phyloP scores from a whole-genome alignment of 2,888 invertebrate genomes.

The Doris montereyensis region DNA sequence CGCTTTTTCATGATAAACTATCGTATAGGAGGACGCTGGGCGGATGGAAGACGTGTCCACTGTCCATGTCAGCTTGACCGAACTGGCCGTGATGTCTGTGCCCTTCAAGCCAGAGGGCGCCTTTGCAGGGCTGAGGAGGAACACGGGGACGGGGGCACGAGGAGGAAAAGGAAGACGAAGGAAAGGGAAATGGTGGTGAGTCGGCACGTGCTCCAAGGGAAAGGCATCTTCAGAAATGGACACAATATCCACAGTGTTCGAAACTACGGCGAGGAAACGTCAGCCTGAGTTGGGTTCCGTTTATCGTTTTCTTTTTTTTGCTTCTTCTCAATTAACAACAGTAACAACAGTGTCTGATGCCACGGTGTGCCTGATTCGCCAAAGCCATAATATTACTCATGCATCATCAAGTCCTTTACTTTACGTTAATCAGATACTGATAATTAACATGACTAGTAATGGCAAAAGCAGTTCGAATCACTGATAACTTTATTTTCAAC shows the following conservation, averaged over 20 bases:
- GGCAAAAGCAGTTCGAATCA: too few species aligned
- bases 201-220: background rate
- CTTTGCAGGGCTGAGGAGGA: slow-evolving; percentile 85
- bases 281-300: background rate
- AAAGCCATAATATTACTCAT: too few species aligned
- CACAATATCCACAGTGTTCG: background rate
- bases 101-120: slow-evolving; percentile 91
- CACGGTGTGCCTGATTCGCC: too few species aligned
- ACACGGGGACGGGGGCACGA: slow-evolving; percentile 47
- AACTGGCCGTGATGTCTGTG: slow-evolving; percentile 93
- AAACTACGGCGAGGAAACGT: too few species aligned
- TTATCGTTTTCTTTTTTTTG: background rate
- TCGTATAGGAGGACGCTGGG: slow-evolving; percentile 91
- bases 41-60: slow-evolving; percentile 75
- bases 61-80: slow-evolving; percentile 91
- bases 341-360: background rate
- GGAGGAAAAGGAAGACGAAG: slow-evolving; percentile 25
- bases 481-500: too few species aligned
- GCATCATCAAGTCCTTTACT: too few species aligned
- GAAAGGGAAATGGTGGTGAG: background rate
- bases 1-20: slow-evolving; percentile 88
- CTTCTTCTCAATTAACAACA: too few species aligned
- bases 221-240: background rate
- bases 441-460: too few species aligned
- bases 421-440: too few species aligned